phyloP scores from a whole-genome alignment of 2,113 vertebrate genomes.

The Macrotus californicus region DNA sequence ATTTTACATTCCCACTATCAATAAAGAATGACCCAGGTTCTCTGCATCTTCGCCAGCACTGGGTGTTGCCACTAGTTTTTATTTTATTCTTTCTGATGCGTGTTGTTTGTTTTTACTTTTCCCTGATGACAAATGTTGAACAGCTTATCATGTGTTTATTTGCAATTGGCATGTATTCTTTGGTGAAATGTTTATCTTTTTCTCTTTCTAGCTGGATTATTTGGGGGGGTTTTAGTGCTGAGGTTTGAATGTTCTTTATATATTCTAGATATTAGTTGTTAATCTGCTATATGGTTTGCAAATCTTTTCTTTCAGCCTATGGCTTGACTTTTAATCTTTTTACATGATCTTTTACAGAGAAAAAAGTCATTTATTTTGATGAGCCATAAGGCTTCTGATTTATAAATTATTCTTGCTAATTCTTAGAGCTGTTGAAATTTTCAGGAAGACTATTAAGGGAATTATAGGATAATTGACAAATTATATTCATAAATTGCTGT shows the following conservation, averaged over 20 bases:
- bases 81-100: not conserved
- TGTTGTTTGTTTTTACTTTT: not conserved
- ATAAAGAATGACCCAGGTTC: not conserved
- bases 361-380: constrained; percentile 1
- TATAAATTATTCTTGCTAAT: constrained; percentile 29
- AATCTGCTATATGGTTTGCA: not conserved
- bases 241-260: not conserved
- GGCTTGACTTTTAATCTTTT: not conserved
- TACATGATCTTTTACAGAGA: not conserved
- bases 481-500: constrained; percentile 14
- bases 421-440: constrained; percentile 11
- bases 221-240: not conserved
- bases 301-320: not conserved
- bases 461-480: constrained; percentile 27
- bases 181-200: not conserved
- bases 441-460: constrained; percentile 19
- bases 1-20: not conserved
- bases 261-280: not conserved
- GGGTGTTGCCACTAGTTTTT: not conserved
- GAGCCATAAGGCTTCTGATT: not conserved
- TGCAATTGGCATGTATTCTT: not conserved
- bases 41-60: not conserved
- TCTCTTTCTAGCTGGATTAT: not conserved
- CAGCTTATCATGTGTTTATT: not conserved
- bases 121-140: not conserved